Evolutionary conservation across 1,140 invertebrate genomes (phyloP).

Genomic region (Wasmannia auropunctata): DNA sequence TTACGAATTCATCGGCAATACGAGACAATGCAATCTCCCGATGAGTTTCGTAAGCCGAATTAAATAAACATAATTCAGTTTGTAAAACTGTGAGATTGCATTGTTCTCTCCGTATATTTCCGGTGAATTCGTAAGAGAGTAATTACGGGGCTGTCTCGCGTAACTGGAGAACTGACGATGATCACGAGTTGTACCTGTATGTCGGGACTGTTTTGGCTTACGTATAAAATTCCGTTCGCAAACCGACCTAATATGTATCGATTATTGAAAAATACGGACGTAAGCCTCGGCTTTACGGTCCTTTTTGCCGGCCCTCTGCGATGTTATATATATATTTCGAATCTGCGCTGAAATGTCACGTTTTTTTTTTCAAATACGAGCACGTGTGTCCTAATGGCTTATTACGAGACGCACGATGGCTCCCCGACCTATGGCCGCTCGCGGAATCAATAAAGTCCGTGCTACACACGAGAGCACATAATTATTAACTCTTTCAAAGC

Average conservation of each 20-base stretch:
- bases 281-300: neutral
- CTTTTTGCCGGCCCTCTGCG: neutral
- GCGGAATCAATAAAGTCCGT: constrained; percentile 39
- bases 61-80: neutral
- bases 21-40: too few relatives aligned
- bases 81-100: neutral
- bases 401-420: neutral
- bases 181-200: neutral
- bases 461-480: constrained; percentile 24
- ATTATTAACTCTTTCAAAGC: constrained; percentile 54
- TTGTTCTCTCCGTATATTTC: neutral
- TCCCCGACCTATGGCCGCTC: neutral
- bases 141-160: neutral
- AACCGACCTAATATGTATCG: constrained; percentile 31
- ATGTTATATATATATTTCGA: too few relatives aligned
- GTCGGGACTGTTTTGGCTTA: neutral
- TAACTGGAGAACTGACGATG: neutral
- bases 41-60: too few relatives aligned
- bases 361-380: constrained; percentile 30
- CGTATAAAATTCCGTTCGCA: constrained; percentile 1
- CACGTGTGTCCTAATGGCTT: constrained; percentile 43
- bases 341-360: constrained; percentile 10
- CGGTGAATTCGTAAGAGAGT: neutral
- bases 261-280: constrained; percentile 7
- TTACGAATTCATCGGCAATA: too few relatives aligned